Base-by-base conservation (phyloP, 2,113 vertebrate genomes). In the Plecturocebus donacophilus region DNA sequence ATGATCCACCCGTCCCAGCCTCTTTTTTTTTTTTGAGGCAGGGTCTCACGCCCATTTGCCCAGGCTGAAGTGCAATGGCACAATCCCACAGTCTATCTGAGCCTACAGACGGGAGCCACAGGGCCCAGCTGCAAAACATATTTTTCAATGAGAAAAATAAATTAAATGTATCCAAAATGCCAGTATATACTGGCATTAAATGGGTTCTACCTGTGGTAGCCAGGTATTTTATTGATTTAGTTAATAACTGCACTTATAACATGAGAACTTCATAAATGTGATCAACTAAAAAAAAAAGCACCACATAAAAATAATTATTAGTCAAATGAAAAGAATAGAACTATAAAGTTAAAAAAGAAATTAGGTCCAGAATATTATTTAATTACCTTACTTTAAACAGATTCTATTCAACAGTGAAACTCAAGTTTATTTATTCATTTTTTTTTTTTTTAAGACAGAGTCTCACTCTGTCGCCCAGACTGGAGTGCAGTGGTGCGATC, bases 281-380 rank as follows among this genome's bases (percentile, higher is more conserved):
- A 96, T 94, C 94, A 97, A 95, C 91, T 97, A 96, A 96, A 89
- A 98, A 96, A 90, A 98, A 97, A 97, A 95, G 90, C 83, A 98
- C 98, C 88, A 94, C 88, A 96, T 1, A 97, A 88, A 97, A 97
- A 98, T 90, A 96, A 97, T 9, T 91, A 97, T 71, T 96, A 96
- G 90, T 97, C 97, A 97, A 97, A 93, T 52, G 71, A 98, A 97
- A 23, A 16, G 75, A 21, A 97, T 2, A 88, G 87, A 97, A 11
- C 17, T 73, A 87, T 82, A 97, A 91, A 86, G 81, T 77, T 83
- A 94, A 97, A 96, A 91, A 97, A 97, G 79, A 20, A 94, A 97
- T 92, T 70, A 40, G 30, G 32, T 73, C 16, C 32, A 93, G 27
- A 47, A 73, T 27, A 77, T 49, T 90, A 93, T 49, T 82, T 85